Evolutionary conservation across 2,113 vertebrate species (phyloP).

Genomic region (Ammodytes marinus): DNA sequence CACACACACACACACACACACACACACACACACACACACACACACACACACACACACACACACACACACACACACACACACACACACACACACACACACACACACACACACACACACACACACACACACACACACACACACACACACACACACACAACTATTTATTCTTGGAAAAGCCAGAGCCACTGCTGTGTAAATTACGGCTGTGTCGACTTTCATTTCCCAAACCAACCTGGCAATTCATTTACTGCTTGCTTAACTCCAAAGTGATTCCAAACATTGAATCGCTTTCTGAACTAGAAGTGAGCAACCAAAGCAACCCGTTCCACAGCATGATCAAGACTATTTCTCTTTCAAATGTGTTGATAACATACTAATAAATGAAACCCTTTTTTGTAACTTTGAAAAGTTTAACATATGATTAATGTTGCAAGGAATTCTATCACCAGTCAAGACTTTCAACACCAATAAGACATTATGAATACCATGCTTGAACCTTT

Average conservation of each 20-base stretch:
- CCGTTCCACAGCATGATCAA: neutral
- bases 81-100: neutral
- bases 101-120: neutral
- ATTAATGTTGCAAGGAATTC: neutral
- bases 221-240: conserved; percentile 21
- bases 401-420: conserved; percentile 1
- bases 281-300: neutral
- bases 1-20: neutral
- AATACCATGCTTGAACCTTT: neutral
- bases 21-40: neutral
- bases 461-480: neutral
- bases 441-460: neutral
- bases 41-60: neutral
- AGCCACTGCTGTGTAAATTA: conserved; percentile 21
- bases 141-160: conserved; percentile 7
- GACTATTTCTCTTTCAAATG: neutral
- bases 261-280: conserved; percentile 20
- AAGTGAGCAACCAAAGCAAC: conserved; percentile 19
- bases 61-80: neutral
- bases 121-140: neutral
- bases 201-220: conserved; percentile 32
- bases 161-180: conserved; percentile 37
- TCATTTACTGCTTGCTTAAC: conserved; percentile 16
- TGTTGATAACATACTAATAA: neutral
- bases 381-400: neutral